Evolutionary conservation across 2,888 invertebrate genomes (phyloP).

Genomic region (Drosophila subsilvestris): DNA sequence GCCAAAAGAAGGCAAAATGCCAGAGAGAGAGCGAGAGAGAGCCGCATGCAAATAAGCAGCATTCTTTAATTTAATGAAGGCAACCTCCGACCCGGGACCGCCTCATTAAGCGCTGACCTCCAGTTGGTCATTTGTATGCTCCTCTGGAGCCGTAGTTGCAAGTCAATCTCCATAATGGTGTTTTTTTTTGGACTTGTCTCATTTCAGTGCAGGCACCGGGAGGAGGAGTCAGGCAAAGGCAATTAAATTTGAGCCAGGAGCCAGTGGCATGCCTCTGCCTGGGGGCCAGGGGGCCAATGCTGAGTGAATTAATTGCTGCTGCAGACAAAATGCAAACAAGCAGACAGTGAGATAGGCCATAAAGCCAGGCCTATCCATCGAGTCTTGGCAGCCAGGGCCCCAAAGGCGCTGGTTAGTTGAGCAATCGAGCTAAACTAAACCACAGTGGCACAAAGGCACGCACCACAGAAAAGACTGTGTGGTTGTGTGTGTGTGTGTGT

Average conservation of each 20-base stretch:
- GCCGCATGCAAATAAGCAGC: constrained; percentile 58
- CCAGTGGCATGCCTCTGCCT: constrained; percentile 11
- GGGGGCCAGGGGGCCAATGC: constrained; percentile 30
- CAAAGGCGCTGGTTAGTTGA: constrained; percentile 65
- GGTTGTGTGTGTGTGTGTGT: neutral
- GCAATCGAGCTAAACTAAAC: constrained; percentile 73
- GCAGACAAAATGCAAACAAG: constrained; percentile 30
- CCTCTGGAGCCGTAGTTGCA: constrained; percentile 15
- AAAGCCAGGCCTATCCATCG: neutral
- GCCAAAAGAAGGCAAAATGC: constrained; percentile 1
- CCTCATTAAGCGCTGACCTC: constrained; percentile 50
- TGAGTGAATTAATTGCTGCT: constrained; percentile 66
- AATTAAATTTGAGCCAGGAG: constrained; percentile 54
- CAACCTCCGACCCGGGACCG: constrained; percentile 33
- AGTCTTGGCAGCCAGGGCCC: constrained; percentile 3
- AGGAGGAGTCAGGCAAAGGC: constrained; percentile 37
- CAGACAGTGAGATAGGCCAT: constrained; percentile 10
- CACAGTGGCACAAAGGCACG: constrained; percentile 59
- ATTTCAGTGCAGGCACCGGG: constrained; percentile 35
- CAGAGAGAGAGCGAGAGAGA: constrained; percentile 6
- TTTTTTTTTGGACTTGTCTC: constrained; percentile 25
- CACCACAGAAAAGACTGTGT: constrained; percentile 35
- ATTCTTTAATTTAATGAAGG: constrained; percentile 64
- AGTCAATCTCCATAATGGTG: constrained; percentile 51
- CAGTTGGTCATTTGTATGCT: constrained; percentile 43